A percentile compares a stretch with the other conserved stretches of the same genome.
Conservation (phyloP, 2,797 vertebrate species). For the Crypturellus tataupa region DNA sequence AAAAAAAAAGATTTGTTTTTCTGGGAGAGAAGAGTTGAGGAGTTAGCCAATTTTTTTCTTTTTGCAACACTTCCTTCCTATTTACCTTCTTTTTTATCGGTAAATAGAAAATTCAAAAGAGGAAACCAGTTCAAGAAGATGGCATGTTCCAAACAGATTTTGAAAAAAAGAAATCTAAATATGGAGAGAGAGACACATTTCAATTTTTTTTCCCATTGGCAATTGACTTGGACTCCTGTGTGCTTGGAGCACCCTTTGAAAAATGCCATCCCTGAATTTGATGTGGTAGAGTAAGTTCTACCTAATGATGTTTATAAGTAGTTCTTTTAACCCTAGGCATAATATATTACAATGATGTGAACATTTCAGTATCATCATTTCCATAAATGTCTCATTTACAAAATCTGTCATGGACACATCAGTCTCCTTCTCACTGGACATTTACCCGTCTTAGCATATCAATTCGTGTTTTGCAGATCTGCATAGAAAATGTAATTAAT, state of each 20-base stretch:
- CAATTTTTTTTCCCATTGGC: neutral
- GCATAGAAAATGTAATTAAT: slow-evolving; percentile 62
- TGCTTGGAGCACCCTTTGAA: neutral
- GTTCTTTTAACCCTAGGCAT: slow-evolving; percentile 31
- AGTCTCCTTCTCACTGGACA: slow-evolving; percentile 53
- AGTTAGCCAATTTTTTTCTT: neutral
- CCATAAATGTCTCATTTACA: slow-evolving; percentile 53
- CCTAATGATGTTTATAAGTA: neutral
- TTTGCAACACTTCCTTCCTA: neutral
- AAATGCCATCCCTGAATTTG: neutral
- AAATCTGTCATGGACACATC: slow-evolving; percentile 60
- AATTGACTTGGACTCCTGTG: neutral
- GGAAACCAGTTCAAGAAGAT: neutral
- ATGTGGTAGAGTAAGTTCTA: neutral
- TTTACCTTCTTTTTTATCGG: neutral
- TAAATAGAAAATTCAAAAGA: neutral
- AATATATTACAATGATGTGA: slow-evolving; percentile 2
- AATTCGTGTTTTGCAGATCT: slow-evolving; percentile 73
- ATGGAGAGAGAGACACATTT: neutral
- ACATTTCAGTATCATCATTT: slow-evolving; percentile 13
- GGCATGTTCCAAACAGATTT: neutral
- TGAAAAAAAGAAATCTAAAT: neutral
- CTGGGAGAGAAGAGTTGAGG: neutral
- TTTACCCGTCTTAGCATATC: slow-evolving; percentile 65
- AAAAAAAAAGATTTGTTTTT: neutral